Evolutionary conservation across 2,888 invertebrate species (phyloP).

Genomic region (Leptinotarsa haldemani): DNA sequence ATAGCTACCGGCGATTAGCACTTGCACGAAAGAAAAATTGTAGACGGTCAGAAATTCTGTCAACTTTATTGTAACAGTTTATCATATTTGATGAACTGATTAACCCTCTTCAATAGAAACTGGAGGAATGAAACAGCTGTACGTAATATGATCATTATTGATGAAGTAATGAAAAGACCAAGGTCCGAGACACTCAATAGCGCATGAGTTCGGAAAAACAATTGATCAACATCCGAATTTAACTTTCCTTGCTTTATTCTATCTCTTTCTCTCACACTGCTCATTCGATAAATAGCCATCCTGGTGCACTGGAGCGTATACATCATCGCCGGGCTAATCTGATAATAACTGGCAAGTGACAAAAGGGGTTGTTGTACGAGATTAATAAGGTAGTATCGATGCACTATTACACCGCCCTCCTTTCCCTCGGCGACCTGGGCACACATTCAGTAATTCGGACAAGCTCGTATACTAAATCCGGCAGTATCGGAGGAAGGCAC

Average conservation of each 20-base stretch:
- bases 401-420: conserved; percentile 28
- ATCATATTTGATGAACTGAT: no score
- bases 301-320: conserved; percentile 32
- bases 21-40: no score
- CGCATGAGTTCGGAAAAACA: background rate
- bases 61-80: no score
- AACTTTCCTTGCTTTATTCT: background rate
- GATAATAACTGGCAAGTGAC: conserved; percentile 54
- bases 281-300: conserved; percentile 30
- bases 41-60: no score
- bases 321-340: conserved; percentile 45
- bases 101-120: no score
- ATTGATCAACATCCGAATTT: conserved; percentile 1
- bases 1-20: no score
- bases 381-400: conserved; percentile 51
- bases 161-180: background rate
- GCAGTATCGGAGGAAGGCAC: conserved; percentile 40
- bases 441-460: conserved; percentile 21
- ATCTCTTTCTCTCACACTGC: conserved; percentile 6
- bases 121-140: background rate
- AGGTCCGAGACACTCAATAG: background rate
- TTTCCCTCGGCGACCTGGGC: background rate
- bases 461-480: conserved; percentile 37
- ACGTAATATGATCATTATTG: background rate
- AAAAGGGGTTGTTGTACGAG: conserved; percentile 50